phyloP scores from a whole-genome alignment of 2,797 vertebrate genomes.

The Rhadinocentrus ornatus region DNA sequence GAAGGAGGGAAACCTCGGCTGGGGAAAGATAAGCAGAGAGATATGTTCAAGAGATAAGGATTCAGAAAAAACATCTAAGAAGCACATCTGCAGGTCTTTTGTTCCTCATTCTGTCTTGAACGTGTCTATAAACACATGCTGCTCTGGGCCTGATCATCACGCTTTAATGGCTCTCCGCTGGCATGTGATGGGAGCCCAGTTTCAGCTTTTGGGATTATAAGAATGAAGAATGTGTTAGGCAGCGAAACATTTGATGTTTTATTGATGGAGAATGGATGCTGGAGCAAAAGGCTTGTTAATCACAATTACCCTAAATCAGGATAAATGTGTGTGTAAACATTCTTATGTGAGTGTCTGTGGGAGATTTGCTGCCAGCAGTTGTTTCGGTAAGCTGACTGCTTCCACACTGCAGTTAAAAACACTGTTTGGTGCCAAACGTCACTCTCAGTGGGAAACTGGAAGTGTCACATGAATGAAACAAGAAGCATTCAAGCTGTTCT shows the following conservation, averaged over 20 bases:
- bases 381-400: background rate
- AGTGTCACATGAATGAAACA: background rate
- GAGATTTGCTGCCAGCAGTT: background rate
- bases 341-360: background rate
- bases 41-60: conserved; percentile 6
- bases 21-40: conserved; percentile 14
- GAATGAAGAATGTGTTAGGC: conserved; percentile 64
- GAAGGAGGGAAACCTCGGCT: conserved; percentile 26
- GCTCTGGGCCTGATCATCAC: conserved; percentile 47
- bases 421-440: background rate
- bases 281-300: background rate
- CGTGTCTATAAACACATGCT: conserved; percentile 15
- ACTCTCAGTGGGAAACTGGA: background rate
- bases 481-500: background rate
- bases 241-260: conserved; percentile 63
- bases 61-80: conserved; percentile 36
- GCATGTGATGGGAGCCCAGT: conserved; percentile 45
- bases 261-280: conserved; percentile 36
- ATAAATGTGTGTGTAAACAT: background rate
- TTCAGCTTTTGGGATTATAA: conserved; percentile 61
- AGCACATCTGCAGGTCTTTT: conserved; percentile 27
- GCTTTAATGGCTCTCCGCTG: conserved; percentile 43
- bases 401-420: background rate
- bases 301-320: background rate
- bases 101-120: conserved; percentile 14